These are phyloP conservation scores for Leptinotarsa defecta DNA, from an alignment of 1,140 invertebrate species.

Conservation along the genomic window DNA sequence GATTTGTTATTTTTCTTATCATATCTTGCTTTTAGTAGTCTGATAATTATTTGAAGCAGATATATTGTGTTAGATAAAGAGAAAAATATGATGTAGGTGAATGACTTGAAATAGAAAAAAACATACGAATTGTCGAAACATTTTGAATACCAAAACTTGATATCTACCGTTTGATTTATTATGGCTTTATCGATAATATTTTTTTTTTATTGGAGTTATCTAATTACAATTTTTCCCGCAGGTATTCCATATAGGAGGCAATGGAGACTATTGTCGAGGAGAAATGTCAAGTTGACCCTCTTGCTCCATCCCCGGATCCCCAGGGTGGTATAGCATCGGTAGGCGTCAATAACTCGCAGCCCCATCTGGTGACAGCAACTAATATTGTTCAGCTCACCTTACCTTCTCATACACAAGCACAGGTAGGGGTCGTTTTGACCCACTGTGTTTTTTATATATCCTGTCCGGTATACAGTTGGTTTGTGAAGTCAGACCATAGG, in stretches of 20 bases:
- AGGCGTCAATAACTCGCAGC: conserved; percentile 62
- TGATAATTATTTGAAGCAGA: too few relatives aligned
- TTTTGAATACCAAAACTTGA: too few relatives aligned
- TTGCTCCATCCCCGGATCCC: conserved; percentile 61
- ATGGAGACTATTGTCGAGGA: conserved; percentile 90
- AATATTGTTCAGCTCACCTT: conserved; percentile 84
- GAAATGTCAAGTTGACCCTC: conserved; percentile 73
- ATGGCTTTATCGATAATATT: too few relatives aligned
- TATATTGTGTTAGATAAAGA: too few relatives aligned
- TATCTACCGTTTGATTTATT: too few relatives aligned
- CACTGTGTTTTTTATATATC: conserved; percentile 43
- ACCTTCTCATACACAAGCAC: conserved; percentile 69
- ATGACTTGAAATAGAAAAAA: too few relatives aligned
- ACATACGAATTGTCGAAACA: too few relatives aligned
- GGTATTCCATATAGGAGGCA: conserved; percentile 53
- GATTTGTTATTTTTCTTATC: too few relatives aligned
- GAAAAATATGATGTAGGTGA: too few relatives aligned
- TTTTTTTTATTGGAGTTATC: too few relatives aligned
- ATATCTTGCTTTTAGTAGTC: too few relatives aligned
- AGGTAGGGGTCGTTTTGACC: conserved; percentile 61
- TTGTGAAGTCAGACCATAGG: too few relatives aligned
- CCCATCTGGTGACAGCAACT: conserved; percentile 68
- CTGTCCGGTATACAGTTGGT: not conserved
- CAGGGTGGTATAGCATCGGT: conserved; percentile 59
- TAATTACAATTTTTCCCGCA: not conserved